Evolutionary conservation across 92 coral and sea anemone species (phyloP), one percentile per base, ranked within the genome.

Genomic region (Phymanthus crucifer): DNA sequence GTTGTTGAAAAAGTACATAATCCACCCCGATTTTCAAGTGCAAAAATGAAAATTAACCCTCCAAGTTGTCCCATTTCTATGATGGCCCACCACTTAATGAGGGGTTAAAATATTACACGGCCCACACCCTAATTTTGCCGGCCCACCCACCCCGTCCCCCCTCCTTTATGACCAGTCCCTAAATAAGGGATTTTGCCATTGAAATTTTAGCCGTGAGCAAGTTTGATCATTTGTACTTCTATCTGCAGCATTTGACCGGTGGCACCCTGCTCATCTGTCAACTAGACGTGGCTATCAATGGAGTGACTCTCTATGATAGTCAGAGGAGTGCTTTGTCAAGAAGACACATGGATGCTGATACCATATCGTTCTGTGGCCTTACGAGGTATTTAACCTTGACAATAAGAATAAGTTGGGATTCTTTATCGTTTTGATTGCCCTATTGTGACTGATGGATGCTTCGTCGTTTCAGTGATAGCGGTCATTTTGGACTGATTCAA

Each of bases 401-500:
- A 1, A 45, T 45, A 61, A 45, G 50, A 17, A 45, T 45, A 9
- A 9, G 50, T 54, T 54, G 21, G 8, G 1, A 6, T 54, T 54
- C 64, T 54, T 9, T 54, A 54, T 54, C 0, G 5, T 54, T 54
- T 54, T n/a, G 26, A 50, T n/a, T 50, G 58, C 23, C 23, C 19
- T 50, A n/a, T n/a, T n/a, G n/a, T 50, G 23, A 50, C 4, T 50
- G 58, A 54, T 54, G n/a, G 64, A 19, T 54, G 11, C 10, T 54
- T n/a, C 19, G 71, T 31, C 79, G n/a, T 78, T 79, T 34, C 83
- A 96, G 99, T 76, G 89, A 88, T 48, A 81, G 92, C 74, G 87
- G 88, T 61, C 99, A 96, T 75, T 96, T 96, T 83, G 99, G 99
- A 19, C 86, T 96, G 32, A 93, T 96, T 18, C 98, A 96, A 40